Evolutionary conservation across 2,888 invertebrate genomes (phyloP).

Genomic region (Clanis bilineata): DNA sequence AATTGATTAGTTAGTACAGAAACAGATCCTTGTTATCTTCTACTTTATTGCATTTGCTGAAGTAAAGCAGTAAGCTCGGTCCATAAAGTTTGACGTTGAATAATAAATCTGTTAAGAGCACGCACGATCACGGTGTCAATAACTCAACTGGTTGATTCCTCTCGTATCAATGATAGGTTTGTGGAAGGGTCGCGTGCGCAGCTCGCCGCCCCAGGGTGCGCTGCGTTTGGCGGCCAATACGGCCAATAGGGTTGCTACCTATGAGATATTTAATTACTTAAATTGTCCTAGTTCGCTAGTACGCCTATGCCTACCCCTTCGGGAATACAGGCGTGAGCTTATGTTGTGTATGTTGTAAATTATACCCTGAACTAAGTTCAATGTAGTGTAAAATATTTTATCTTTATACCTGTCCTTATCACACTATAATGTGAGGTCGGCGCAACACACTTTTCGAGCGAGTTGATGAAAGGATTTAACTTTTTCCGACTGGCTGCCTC

Average conservation of each 20-base stretch:
- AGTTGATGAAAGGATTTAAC: too few relatives aligned
- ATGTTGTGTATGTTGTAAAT: too few relatives aligned
- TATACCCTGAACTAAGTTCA: too few relatives aligned
- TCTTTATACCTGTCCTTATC: too few relatives aligned
- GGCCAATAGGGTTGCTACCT: neutral
- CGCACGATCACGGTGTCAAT: neutral
- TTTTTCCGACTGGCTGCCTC: too few relatives aligned
- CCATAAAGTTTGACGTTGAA: neutral
- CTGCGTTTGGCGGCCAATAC: neutral
- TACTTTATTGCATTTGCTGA: neutral
- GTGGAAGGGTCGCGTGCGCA: slow-evolving; percentile 25
- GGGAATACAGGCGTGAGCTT: too few relatives aligned
- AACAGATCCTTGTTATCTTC: neutral
- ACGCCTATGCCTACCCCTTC: too few relatives aligned
- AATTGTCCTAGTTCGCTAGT: too few relatives aligned
- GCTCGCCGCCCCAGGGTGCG: slow-evolving; percentile 20
- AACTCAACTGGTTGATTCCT: slow-evolving; percentile 6
- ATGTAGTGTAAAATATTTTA: too few relatives aligned
- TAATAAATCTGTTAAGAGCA: slow-evolving; percentile 1
- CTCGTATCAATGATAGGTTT: slow-evolving; percentile 14
- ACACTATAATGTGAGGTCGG: too few relatives aligned
- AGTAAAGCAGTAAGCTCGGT: neutral
- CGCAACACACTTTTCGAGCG: too few relatives aligned
- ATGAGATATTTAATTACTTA: neutral
- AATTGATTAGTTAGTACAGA: too few relatives aligned